Base-by-base conservation (phyloP, 2,113 vertebrate species). In the Motacilla tschutschensis region DNA sequence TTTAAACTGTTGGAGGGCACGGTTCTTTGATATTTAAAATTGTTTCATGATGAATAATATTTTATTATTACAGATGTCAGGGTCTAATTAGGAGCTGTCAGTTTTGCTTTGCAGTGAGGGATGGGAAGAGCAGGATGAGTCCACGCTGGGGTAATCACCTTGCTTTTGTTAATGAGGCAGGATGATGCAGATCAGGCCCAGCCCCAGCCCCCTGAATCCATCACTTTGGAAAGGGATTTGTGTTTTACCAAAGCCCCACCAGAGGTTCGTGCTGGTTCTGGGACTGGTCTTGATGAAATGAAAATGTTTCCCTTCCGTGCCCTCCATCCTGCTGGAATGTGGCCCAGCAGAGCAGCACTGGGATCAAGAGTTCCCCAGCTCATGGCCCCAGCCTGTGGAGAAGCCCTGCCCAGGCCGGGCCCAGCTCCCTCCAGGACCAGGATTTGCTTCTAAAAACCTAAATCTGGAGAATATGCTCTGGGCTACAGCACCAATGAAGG, bases 31-130 rank as follows among this genome's bases (percentile, higher is more conserved):
- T 93, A 95, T 76, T 94, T 87, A 35, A 94, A 93, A 71, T 40
- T 88, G 82, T 59, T 91, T 83, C 77, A 33, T 60, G 90, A 89
- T 83, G 91, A 95, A 94, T 69, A 90, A 38, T 96, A 94, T 94
- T 95, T 95, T 93, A 93, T 93, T 94, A 94, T 90, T 91, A 90
- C 77, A 60, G 87, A 88, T 29, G 91, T 87, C 51, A 94, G 89
- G 79, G 79, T 54, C 72, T 93, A 92, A 93, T 93, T 92, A 94
- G 77, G 82, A 65, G 28, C 83, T 93, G 91, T 76, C 92, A 92
- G 72, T 85, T 94, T 69, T 78, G 88, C 91, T 89, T 69, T 36
- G 55, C 75, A 64, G 66, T 18, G 48, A 85, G 70, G 73, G 85
- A 91, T 43, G 70, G 73, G 89, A 89, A 72, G 69, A 83, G 83